Conservation (phyloP, 2,888 invertebrate genomes). For the Rosalia funebris region DNA sequence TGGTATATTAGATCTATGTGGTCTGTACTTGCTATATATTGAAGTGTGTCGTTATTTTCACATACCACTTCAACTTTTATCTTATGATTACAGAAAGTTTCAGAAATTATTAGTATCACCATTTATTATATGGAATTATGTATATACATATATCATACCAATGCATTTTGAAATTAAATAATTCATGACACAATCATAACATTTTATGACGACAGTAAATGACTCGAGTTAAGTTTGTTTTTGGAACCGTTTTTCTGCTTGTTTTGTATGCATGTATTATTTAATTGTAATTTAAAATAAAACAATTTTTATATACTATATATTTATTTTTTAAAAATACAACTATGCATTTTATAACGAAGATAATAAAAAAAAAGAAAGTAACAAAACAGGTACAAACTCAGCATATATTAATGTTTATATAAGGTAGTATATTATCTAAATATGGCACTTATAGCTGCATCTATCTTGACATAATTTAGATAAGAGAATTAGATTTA, state of each 20-base stretch:
- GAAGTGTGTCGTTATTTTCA: too few relatives aligned
- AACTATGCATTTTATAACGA: conserved; percentile 36
- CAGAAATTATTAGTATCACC: too few relatives aligned
- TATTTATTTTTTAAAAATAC: conserved; percentile 39
- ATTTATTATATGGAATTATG: too few relatives aligned
- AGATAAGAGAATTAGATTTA: too few relatives aligned
- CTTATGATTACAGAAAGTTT: too few relatives aligned
- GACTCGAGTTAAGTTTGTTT: conserved; percentile 8
- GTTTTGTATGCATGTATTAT: conserved; percentile 17
- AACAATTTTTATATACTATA: conserved; percentile 4
- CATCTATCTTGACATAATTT: conserved; percentile 18
- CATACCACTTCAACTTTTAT: too few relatives aligned
- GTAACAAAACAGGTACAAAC: conserved; percentile 39
- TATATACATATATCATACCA: too few relatives aligned
- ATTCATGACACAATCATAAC: too few relatives aligned
- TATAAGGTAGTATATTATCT: conserved; percentile 15
- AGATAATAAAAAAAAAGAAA: conserved; percentile 23
- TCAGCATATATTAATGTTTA: conserved; percentile 25
- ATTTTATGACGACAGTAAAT: neutral
- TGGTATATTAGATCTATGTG: too few relatives aligned
- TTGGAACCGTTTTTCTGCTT: conserved; percentile 7
- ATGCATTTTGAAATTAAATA: too few relatives aligned
- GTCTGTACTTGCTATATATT: too few relatives aligned
- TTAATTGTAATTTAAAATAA: conserved; percentile 1
- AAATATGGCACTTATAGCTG: conserved; percentile 25